Evolutionary conservation across 2,888 invertebrate species (phyloP).

Genomic region (Drosophila crucigera): DNA sequence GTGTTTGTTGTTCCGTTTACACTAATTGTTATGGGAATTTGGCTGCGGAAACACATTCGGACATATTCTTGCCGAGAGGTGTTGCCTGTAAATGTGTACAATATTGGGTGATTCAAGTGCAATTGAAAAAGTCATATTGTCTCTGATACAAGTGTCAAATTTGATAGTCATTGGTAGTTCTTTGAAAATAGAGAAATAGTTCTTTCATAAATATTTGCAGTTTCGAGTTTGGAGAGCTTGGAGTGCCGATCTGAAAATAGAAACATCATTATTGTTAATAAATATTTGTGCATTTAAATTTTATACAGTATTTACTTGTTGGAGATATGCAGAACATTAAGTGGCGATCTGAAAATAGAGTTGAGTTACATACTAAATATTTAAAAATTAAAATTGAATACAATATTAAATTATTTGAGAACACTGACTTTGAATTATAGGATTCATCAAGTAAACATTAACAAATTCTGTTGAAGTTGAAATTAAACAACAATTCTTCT

Average conservation of each 20-base stretch:
- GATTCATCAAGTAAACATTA: accelerated
- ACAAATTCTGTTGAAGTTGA: background rate
- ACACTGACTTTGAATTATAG: background rate
- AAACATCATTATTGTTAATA: background rate
- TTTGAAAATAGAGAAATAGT: background rate
- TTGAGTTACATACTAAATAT: too few species aligned
- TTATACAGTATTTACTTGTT: too few species aligned
- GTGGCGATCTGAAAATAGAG: background rate
- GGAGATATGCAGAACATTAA: background rate
- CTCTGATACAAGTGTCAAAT: background rate
- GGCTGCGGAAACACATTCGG: conserved; percentile 33
- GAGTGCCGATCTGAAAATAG: background rate
- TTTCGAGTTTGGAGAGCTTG: background rate
- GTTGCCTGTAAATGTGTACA: conserved; percentile 5
- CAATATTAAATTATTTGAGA: background rate
- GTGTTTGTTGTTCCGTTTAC: conserved; percentile 78
- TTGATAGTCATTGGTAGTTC: background rate
- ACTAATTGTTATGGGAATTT: conserved; percentile 83
- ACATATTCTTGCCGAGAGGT: conserved; percentile 12
- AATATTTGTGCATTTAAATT: too few species aligned
- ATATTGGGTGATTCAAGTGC: conserved; percentile 28
- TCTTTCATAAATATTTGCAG: background rate
- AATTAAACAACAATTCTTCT: background rate
- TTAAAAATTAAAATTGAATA: background rate
- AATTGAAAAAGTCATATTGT: background rate